Evolutionary conservation across 2,797 vertebrate genomes (phyloP), one percentile per base, ranked within the genome.

Genomic region (Pteronotus mesoamericanus): DNA sequence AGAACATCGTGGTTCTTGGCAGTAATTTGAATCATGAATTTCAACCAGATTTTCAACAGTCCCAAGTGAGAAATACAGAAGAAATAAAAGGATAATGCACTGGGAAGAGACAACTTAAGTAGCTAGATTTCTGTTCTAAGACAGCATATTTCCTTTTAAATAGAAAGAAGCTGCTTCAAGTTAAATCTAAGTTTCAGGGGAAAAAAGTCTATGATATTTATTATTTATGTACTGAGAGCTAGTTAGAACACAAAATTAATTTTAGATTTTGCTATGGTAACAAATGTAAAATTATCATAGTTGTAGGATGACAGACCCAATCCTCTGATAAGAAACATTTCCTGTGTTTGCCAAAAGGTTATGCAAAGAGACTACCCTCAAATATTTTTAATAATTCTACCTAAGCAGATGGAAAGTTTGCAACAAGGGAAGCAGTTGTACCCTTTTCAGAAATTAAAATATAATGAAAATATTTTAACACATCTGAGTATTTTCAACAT

Each of bases 331-430:
- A 83, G 53, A 71, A 86, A 44, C 15, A 69, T 15, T 77, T 9
- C 26, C 24, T 64, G 4, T 48, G 7, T 66, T 94, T 93, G 14
- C 26, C 7, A 72, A 71, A 37, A 93, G 32, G 32, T 48, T 86
- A 72, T 80, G 15, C 14, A 71, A 3, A 21, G 53, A 96, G 11
- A 42, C 37, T 89, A 94, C 96, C 85, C 96, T 37, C 61, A 93
- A 61, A 69, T 68, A 71, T 95, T 97, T 97, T 87, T 97, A 97
- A 91, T 92, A 95, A 94, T 95, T 86, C 55, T 59, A 57, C 34
- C 26, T 39, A 72, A 9, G 5, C 24, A 85, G 55, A 46, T 77
- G 80, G 21, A 21, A 44, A 26, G 24, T 79, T 79, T 89, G 16
- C 61, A 55, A 57, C 3, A 89, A 11, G 26, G 32, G 18, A 44